Percentiles rank a stretch among this genome's conserved stretches.
Evolutionary conservation across 92 coral and sea anemone genomes (phyloP).

Genomic region (Hydrozoanthus gracilis): DNA sequence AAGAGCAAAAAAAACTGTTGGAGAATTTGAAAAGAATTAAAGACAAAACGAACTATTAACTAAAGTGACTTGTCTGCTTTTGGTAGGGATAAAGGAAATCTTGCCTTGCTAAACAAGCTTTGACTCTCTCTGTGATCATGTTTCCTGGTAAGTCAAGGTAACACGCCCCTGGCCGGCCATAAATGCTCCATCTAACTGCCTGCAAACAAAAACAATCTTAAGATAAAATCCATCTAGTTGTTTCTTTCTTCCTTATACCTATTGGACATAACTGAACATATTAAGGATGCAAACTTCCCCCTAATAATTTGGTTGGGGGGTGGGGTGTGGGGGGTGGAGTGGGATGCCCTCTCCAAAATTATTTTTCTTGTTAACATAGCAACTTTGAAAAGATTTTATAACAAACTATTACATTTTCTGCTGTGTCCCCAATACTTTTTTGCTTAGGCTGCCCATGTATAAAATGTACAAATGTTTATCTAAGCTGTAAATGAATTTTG

Average conservation of each 20-base stretch:
- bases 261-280: not conserved
- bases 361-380: no score
- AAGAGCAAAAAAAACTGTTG: no score
- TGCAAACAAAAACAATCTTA: not conserved
- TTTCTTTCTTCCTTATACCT: not conserved
- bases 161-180: slow-evolving; percentile 96
- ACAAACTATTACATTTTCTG: no score
- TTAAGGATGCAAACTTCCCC: no score
- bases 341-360: no score
- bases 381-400: no score
- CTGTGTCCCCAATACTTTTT: no score
- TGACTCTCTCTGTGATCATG: slow-evolving; percentile 77
- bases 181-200: slow-evolving; percentile 91
- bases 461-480: no score
- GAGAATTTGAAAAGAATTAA: not conserved
- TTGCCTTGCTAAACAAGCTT: slow-evolving; percentile 80
- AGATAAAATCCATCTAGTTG: not conserved
- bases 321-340: no score
- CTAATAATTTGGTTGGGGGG: no score
- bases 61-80: not conserved
- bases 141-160: slow-evolving; percentile 93
- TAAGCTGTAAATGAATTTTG: no score
- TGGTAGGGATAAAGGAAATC: not conserved
- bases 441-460: no score
- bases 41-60: not conserved